phyloP scores from a whole-genome alignment of 1,140 invertebrate genomes.

The Arctopsyche grandis region DNA sequence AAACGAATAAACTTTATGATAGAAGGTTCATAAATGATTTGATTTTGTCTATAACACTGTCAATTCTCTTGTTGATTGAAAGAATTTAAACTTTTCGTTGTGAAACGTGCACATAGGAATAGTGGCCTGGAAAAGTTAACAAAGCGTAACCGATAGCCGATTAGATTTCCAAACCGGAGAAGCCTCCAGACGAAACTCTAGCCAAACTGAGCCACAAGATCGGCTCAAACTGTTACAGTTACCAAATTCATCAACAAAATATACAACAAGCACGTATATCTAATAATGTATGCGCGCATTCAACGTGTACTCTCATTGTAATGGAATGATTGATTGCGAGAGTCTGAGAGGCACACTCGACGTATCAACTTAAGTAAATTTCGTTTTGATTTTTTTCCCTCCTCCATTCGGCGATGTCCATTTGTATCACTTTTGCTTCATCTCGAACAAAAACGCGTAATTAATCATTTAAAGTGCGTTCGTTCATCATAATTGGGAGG shows the following conservation, averaged over 20 bases:
- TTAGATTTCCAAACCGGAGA: background rate
- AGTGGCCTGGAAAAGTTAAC: conserved; percentile 12
- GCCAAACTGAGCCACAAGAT: background rate
- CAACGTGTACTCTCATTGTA: too few relatives aligned
- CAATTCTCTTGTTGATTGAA: too few relatives aligned
- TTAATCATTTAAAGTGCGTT: conserved; percentile 17
- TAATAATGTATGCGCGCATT: too few relatives aligned
- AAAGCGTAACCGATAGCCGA: conserved; percentile 13
- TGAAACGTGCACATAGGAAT: too few relatives aligned
- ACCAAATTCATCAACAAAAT: too few relatives aligned
- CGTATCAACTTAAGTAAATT: background rate
- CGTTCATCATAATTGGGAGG: background rate
- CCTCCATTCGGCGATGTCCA: background rate
- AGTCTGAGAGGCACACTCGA: background rate
- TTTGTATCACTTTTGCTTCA: conserved; percentile 13
- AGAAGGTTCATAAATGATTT: too few relatives aligned
- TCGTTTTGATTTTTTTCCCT: background rate
- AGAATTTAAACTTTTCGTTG: too few relatives aligned
- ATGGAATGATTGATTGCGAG: background rate
- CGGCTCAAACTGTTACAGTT: too few relatives aligned
- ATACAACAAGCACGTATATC: too few relatives aligned
- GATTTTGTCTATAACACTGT: too few relatives aligned
- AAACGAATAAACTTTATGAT: too few relatives aligned
- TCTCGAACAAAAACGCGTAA: conserved; percentile 9
- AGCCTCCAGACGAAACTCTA: background rate